Conservation (phyloP, 2,888 invertebrate species). For the Drosophila suboccidentalis region DNA sequence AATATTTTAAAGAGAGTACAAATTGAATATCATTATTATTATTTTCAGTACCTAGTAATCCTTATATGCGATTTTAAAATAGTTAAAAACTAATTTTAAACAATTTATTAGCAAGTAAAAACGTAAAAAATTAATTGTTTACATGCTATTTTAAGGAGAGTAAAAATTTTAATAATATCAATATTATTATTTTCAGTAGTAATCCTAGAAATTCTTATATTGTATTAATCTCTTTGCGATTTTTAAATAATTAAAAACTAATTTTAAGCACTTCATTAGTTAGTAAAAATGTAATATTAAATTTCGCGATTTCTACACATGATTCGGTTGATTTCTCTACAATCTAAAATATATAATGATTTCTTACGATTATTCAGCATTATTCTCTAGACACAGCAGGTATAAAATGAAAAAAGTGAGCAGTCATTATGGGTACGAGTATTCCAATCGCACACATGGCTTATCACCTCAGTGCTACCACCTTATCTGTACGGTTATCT, state of each 20-base stretch:
- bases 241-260: background rate
- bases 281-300: too few relatives aligned
- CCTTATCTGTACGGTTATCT: conserved; percentile 46
- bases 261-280: too few relatives aligned
- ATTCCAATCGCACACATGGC: conserved; percentile 1
- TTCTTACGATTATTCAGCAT: conserved; percentile 36
- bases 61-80: too few relatives aligned
- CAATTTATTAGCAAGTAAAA: background rate
- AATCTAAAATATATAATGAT: background rate
- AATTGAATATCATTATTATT: too few relatives aligned
- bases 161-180: too few relatives aligned
- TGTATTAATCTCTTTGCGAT: too few relatives aligned
- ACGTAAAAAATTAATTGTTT: too few relatives aligned
- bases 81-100: background rate
- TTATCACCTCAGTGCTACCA: conserved; percentile 27
- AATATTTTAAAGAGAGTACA: too few relatives aligned
- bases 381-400: background rate
- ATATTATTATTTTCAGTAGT: too few relatives aligned
- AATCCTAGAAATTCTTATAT: too few relatives aligned
- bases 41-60: too few relatives aligned
- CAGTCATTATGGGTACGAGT: conserved; percentile 17
- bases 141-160: too few relatives aligned
- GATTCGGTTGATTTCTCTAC: conserved; percentile 2
- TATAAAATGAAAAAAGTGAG: conserved; percentile 22
- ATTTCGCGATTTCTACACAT: conserved; percentile 9